Evolutionary conservation across 37 sponge, comb jelly and placozoan genomes (phyloP).

Genomic region (Spongilla lacustris): DNA sequence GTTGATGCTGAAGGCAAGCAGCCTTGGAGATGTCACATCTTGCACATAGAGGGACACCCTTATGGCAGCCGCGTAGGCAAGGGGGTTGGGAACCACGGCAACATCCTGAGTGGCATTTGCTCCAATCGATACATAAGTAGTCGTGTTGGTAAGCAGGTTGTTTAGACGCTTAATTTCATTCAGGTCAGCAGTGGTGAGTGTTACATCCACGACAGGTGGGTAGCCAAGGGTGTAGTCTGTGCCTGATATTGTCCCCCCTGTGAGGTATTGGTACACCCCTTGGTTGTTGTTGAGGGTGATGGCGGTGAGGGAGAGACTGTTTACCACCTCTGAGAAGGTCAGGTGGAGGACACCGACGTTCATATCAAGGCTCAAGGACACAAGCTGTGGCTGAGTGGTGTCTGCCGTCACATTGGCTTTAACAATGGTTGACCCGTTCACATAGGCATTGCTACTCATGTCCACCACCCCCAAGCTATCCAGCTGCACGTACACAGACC

Average conservation of each 20-base stretch:
- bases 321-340: constrained; percentile 80
- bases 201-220: constrained; percentile 74
- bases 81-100: constrained; percentile 26
- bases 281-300: constrained; percentile 47
- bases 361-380: constrained; percentile 64
- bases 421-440: constrained; percentile 25
- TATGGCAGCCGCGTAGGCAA: constrained; percentile 16
- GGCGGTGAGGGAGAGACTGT: constrained; percentile 59
- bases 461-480: constrained; percentile 45
- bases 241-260: constrained; percentile 69
- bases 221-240: constrained; percentile 62
- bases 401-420: constrained; percentile 9
- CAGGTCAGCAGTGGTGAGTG: constrained; percentile 49
- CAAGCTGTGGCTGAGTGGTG: constrained; percentile 38
- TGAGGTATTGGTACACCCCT: constrained; percentile 5
- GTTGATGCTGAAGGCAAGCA: constrained; percentile 67
- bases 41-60: constrained; percentile 30
- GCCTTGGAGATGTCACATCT: constrained; percentile 66
- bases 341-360: constrained; percentile 54
- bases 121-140: constrained; percentile 70
- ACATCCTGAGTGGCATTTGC: constrained; percentile 59
- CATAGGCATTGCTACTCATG: constrained; percentile 71
- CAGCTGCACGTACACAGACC: constrained; percentile 33
- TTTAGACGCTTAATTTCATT: constrained; percentile 73
- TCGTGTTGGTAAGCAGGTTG: constrained; percentile 38